A percentile compares a stretch with the other conserved stretches of the same genome.
phyloP scores from a whole-genome alignment of 2,888 invertebrate species.

The Cephalotes varians region DNA sequence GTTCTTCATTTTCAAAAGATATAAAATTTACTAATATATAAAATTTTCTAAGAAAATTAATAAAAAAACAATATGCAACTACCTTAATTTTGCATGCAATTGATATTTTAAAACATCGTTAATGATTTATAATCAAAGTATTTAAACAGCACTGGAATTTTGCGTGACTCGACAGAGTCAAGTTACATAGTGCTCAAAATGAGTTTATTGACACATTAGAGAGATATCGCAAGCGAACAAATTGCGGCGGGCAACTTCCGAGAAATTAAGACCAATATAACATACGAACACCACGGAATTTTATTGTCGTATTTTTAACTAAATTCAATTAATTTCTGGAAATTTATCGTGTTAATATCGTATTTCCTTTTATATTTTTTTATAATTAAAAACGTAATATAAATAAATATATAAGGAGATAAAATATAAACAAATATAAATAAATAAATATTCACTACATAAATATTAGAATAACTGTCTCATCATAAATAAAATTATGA shows the following conservation, averaged over 20 bases:
- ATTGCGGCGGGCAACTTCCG: neutral
- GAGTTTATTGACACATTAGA: constrained; percentile 47
- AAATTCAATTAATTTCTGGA: neutral
- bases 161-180: neutral
- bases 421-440: neutral
- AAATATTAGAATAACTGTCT: constrained; percentile 18
- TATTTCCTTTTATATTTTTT: neutral
- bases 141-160: neutral
- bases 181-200: constrained; percentile 1
- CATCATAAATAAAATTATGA: neutral
- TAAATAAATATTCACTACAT: neutral
- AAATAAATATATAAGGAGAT: neutral
- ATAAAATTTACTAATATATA: neutral
- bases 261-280: constrained; percentile 42
- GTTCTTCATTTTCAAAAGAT: neutral
- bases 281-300: neutral
- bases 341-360: neutral
- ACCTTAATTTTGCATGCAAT: neutral
- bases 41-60: constrained; percentile 5
- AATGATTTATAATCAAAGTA: neutral
- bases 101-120: neutral
- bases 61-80: neutral
- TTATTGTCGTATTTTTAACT: neutral
- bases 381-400: neutral
- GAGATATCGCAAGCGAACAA: constrained; percentile 41